Base-by-base conservation (phyloP, 2,888 invertebrate genomes). In the Drosophila anomelani region DNA sequence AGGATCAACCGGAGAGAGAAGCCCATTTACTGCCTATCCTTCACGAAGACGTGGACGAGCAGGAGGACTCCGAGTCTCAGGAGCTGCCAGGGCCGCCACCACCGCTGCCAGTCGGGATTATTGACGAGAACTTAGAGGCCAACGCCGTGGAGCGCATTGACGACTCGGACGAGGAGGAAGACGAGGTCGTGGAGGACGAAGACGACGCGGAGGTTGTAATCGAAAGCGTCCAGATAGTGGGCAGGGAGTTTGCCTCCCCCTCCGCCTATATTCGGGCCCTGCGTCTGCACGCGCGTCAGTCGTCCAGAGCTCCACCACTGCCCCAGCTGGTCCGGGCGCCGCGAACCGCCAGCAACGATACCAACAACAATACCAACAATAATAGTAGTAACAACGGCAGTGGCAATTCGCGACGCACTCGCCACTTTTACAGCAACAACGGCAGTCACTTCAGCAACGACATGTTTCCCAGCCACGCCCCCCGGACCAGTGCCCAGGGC, bases 71-170 rank as follows among this genome's bases (percentile, higher is more conserved):
- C 17, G 75, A 32, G 23, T 68, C 69, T 10, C 64, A 58, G 51
- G 67, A 68, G 20, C 55, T 46, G 4, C 46, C 38, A 46, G 46
- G 32, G 4, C 26, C 26, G 4, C 26, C 26, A 26, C 47, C 47
- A 44, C 57, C 60, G 39, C 43, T 44, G 49, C 46, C 63, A 32
- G 68, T 67, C 43, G 72, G 56, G 51, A 51, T 75, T 58, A 81
- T 85, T 63, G 89, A 81, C 53, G 85, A 88, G 32, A 88, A 88
- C 23, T 75, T 85, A 81, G 87, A 85, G 82, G 82, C 88, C 69
- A 80, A 70, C 78, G 84, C 80, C 83, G 83, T 87, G 88, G 83
- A 85, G 83, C 85, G 85, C 62, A 84, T 84, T 56, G 83, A 84
- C 88, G 88, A 84, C 78, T 87, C 79, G 78, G 83, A 73, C 58